Conservation (phyloP, 2,888 invertebrate species). For the Tetropium fuscum region DNA sequence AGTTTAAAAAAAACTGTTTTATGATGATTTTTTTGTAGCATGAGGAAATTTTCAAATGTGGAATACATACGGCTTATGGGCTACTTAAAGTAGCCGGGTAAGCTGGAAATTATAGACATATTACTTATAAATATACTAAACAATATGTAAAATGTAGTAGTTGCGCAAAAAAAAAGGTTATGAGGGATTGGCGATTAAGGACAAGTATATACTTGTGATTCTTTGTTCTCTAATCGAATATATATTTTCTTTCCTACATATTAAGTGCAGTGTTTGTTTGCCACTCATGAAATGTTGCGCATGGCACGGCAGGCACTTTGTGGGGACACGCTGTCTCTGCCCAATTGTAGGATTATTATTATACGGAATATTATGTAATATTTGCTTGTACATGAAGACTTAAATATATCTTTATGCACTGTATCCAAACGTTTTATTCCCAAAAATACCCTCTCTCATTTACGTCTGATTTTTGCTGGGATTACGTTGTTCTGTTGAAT, state of each 20-base stretch:
- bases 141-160: constrained; percentile 60
- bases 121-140: constrained; percentile 59
- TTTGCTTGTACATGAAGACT: constrained; percentile 82
- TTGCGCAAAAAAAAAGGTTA: constrained; percentile 55
- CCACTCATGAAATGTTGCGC: constrained; percentile 51
- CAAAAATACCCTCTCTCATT: not conserved
- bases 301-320: constrained; percentile 58
- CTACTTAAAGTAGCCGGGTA: constrained; percentile 46
- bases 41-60: constrained; percentile 36
- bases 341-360: constrained; percentile 66
- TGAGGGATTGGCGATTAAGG: constrained; percentile 64
- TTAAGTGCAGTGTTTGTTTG: constrained; percentile 58
- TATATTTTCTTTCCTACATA: constrained; percentile 60
- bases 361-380: constrained; percentile 74
- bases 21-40: constrained; percentile 36
- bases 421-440: constrained; percentile 53
- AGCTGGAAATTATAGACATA: constrained; percentile 58
- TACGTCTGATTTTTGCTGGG: no score
- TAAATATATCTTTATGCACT: constrained; percentile 84
- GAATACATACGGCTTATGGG: constrained; percentile 28
- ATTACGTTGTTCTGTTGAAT: no score
- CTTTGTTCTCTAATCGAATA: constrained; percentile 65
- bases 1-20: constrained; percentile 57
- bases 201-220: constrained; percentile 63
- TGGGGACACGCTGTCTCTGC: constrained; percentile 57